Percentiles rank a stretch among this genome's conserved stretches.
Evolutionary conservation across 2,113 vertebrate genomes (phyloP).

Genomic region (Carassius gibelio): DNA sequence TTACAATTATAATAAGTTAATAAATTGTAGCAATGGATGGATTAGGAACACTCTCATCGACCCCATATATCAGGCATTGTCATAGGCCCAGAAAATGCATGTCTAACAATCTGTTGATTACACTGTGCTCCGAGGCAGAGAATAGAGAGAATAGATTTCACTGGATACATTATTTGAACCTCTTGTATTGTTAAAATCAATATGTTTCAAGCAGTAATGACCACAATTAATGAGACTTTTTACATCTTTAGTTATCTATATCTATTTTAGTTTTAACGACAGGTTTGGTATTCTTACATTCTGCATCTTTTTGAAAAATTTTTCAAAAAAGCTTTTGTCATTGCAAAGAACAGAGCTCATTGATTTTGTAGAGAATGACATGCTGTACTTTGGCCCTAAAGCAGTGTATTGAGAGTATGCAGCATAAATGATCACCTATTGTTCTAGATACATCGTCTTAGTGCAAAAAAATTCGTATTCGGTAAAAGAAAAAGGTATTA

Average conservation of each 20-base stretch:
- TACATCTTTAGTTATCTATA: conserved; percentile 58
- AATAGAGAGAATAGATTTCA: conserved; percentile 68
- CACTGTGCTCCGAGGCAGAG: conserved; percentile 78
- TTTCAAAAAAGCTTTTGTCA: conserved; percentile 78
- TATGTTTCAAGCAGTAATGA: conserved; percentile 76
- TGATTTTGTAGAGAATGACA: conserved; percentile 42
- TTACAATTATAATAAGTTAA: conserved; percentile 99
- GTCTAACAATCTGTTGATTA: conserved; percentile 99
- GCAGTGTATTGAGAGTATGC: conserved; percentile 5
- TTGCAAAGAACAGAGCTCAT: conserved; percentile 50
- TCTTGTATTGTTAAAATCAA: conserved; percentile 79
- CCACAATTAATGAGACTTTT: conserved; percentile 75
- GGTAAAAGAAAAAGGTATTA: not conserved
- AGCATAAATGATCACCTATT: conserved; percentile 38
- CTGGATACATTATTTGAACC: conserved; percentile 78
- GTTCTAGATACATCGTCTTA: not conserved
- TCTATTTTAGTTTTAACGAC: conserved; percentile 73
- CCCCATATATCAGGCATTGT: conserved; percentile 96
- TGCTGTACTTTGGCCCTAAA: conserved; percentile 18
- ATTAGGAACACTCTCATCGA: conserved; percentile 90
- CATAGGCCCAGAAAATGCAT: conserved; percentile 93
- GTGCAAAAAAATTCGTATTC: not conserved
- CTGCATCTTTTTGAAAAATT: conserved; percentile 58
- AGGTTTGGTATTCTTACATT: conserved; percentile 73
- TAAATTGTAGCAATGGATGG: conserved; percentile 98